Base-by-base conservation (phyloP, 2,888 invertebrate genomes). In the Atethmia centrago region DNA sequence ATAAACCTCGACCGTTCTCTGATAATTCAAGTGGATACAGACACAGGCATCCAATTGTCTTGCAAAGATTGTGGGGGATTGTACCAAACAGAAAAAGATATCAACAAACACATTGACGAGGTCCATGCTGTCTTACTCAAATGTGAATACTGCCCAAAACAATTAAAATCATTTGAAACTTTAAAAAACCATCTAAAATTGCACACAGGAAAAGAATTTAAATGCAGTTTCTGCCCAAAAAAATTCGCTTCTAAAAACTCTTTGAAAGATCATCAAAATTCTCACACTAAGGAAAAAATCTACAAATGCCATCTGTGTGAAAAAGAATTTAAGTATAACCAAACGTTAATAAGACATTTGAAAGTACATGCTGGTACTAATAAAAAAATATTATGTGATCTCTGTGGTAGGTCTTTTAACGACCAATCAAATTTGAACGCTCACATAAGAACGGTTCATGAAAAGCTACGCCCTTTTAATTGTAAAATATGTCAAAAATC, bases 271-370 rank as follows among this genome's bases (percentile, higher is more conserved):
- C 85, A 85, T 19, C 14, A 62, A 0, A 76, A 73, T 9, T 31
- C 10, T 0, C 85, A 82, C 1, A 75, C 69, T 0, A 88, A 85
- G 70, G 69, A 77, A 4, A 91, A 89, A 58, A 88, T 87, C 28
- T 92, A 82, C 56, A 80, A 88, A 0, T 94, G 94, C 59, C 87
- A 88, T 0, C 76, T 91, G 12, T 94, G 94, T 65, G 67, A 89
- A 19, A 94, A 92, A 75, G 81, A 88, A 36, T 93, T 94, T 59
- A 87, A 88, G 0, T 90, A 90, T 74, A 91, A 72, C 7, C 3
- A 63, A 8, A 59, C 62, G 0, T 31, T 87, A 3, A 31, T 4
- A 0, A 82, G 49, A 19, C 86, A 86, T 65, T 55, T 87, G 3
- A 31, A 21, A 31, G 10, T 66, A 10, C 85, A 84, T 0, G n/a